phyloP scores from a whole-genome alignment of 2,113 vertebrate species.

The Platysteira castanea region DNA sequence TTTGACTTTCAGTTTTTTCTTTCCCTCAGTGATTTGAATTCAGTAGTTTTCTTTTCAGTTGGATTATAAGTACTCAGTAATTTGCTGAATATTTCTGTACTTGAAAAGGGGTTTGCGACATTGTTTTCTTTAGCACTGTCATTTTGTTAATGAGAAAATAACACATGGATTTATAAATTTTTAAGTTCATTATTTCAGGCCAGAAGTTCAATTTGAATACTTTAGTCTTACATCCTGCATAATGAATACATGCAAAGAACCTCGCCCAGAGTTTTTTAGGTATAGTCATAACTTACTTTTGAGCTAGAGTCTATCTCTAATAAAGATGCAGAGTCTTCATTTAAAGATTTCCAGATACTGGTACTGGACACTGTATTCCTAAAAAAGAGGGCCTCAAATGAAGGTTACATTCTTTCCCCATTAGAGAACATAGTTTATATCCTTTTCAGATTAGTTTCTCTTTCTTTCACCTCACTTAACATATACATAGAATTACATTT shows the following conservation, averaged over 20 bases:
- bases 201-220: neutral
- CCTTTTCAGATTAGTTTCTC: conserved; percentile 6
- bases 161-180: neutral
- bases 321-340: neutral
- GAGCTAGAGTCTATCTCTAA: neutral
- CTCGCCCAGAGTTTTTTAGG: neutral
- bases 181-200: neutral
- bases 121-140: neutral
- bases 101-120: neutral
- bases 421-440: neutral
- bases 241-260: neutral
- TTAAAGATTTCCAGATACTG: conserved; percentile 41
- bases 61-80: neutral
- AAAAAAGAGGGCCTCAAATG: neutral
- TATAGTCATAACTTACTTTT: neutral
- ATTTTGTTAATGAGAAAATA: neutral
- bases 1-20: neutral
- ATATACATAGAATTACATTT: conserved; percentile 41
- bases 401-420: conserved; percentile 36
- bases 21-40: neutral
- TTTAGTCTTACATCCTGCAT: neutral
- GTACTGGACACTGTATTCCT: neutral
- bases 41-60: neutral
- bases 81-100: neutral
- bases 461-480: conserved; percentile 22